Conservation (phyloP, 2,113 vertebrate genomes). For the Gallinago undulata region DNA sequence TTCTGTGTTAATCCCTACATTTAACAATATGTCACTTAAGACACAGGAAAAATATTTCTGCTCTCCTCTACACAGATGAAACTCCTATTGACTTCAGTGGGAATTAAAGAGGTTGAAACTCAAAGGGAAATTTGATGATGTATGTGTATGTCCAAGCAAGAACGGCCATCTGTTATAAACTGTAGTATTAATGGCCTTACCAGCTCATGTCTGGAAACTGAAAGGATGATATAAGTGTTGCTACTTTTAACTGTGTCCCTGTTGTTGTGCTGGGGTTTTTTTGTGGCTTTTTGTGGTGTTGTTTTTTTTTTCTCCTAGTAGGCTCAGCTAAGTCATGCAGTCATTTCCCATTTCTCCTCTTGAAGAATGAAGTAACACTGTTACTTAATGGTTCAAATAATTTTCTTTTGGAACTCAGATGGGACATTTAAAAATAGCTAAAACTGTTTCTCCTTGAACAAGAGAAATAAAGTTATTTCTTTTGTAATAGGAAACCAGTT, state of each 20-base stretch:
- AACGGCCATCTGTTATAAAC: slow-evolving; percentile 35
- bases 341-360: not conserved
- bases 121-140: slow-evolving; percentile 52
- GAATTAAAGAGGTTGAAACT: slow-evolving; percentile 33
- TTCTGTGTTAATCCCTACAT: not conserved
- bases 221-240: slow-evolving; percentile 53
- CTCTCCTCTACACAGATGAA: slow-evolving; percentile 11
- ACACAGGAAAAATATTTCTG: slow-evolving; percentile 23
- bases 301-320: not conserved
- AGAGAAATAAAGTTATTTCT: not conserved
- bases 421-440: not conserved
- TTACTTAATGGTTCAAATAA: not conserved
- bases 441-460: not conserved
- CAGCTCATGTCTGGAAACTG: slow-evolving; percentile 26
- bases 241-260: slow-evolving; percentile 42
- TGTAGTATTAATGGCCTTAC: slow-evolving; percentile 25
- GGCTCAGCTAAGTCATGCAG: not conserved
- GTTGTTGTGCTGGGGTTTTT: not conserved
- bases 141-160: slow-evolving; percentile 35
- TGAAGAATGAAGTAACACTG: not conserved
- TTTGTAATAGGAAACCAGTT: slow-evolving; percentile 19
- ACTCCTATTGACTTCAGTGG: slow-evolving; percentile 4
- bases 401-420: not conserved
- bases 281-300: not conserved
- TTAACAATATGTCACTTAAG: not conserved